A percentile compares a stretch with the other conserved stretches of the same genome.
phyloP scores from a whole-genome alignment of 2,888 invertebrate genomes.

The Oegoconia quadripuncta region DNA sequence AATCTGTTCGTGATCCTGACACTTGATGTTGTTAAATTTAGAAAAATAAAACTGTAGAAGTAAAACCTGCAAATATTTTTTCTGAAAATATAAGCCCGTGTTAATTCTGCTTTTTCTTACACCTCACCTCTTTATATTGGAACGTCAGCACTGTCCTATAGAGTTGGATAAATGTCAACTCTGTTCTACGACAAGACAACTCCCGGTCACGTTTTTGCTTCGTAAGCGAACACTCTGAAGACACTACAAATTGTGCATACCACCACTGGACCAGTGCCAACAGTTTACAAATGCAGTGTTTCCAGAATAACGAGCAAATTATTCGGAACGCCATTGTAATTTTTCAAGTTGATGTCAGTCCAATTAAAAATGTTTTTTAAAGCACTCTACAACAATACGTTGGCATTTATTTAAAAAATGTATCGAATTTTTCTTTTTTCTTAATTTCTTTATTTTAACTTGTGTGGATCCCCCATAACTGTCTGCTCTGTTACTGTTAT shows the following conservation, averaged over 20 bases:
- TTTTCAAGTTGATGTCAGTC: slow-evolving; percentile 16
- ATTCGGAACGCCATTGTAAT: slow-evolving; percentile 29
- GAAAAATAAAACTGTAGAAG: too few relatives aligned
- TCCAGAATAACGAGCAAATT: slow-evolving; percentile 56
- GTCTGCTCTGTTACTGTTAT: too few relatives aligned
- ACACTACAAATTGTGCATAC: slow-evolving; percentile 55
- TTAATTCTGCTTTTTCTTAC: not conserved
- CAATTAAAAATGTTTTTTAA: slow-evolving; percentile 8
- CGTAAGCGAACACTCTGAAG: slow-evolving; percentile 46
- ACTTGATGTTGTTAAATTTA: too few relatives aligned
- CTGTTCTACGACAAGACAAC: slow-evolving; percentile 16
- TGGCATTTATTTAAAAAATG: not conserved
- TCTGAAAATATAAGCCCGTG: not conserved
- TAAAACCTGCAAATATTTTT: slow-evolving; percentile 22
- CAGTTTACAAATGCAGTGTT: slow-evolving; percentile 63
- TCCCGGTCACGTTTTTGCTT: slow-evolving; percentile 58
- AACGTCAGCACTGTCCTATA: too few relatives aligned
- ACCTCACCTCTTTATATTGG: not conserved
- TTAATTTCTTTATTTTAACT: not conserved
- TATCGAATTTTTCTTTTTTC: not conserved
- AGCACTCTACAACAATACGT: not conserved
- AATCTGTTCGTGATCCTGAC: too few relatives aligned
- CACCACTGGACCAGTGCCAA: slow-evolving; percentile 55
- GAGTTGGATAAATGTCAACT: not conserved
- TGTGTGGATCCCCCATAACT: too few relatives aligned